Conservation (phyloP, 2,888 invertebrate species). For the Zaprionus obscuricornis region DNA sequence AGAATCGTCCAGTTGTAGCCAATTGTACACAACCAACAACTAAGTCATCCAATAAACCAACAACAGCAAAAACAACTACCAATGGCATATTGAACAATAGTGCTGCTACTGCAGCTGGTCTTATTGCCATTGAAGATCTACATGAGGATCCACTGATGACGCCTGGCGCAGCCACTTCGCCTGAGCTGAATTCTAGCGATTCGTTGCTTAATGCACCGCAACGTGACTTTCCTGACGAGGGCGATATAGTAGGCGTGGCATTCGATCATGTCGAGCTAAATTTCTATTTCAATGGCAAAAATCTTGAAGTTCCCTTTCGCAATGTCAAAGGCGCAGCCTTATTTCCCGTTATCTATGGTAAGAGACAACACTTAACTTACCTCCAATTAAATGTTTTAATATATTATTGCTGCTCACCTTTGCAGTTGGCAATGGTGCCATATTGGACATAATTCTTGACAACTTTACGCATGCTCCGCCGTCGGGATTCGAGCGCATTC, state of each 20-base stretch:
- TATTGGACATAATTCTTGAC: slow-evolving; percentile 96
- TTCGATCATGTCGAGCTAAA: slow-evolving; percentile 98
- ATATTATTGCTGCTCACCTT: slow-evolving; percentile 62
- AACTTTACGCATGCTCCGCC: slow-evolving; percentile 93
- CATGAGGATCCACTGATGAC: slow-evolving; percentile 80
- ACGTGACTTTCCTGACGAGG: slow-evolving; percentile 90
- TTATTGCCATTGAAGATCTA: slow-evolving; percentile 82
- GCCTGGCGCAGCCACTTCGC: slow-evolving; percentile 47
- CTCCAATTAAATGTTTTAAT: not conserved
- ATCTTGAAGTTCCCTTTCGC: slow-evolving; percentile 92
- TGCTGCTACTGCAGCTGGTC: slow-evolving; percentile 72
- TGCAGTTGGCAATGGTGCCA: slow-evolving; percentile 98
- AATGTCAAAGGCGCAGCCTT: slow-evolving; percentile 93
- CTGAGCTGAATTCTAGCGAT: slow-evolving; percentile 22
- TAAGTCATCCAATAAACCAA: slow-evolving; percentile 26
- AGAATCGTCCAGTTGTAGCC: slow-evolving; percentile 84
- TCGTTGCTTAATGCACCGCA: slow-evolving; percentile 51
- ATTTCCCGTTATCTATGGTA: slow-evolving; percentile 96
- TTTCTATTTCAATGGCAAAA: slow-evolving; percentile 96
- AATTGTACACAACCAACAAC: slow-evolving; percentile 53
- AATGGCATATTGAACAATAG: slow-evolving; percentile 67
- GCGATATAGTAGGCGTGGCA: slow-evolving; percentile 92
- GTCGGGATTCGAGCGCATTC: slow-evolving; percentile 95
- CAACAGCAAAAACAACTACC: slow-evolving; percentile 38
- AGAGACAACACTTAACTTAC: slow-evolving; percentile 67